Base-by-base conservation (phyloP, 2,113 vertebrate species). In the Daphoenositta chrysoptera region DNA sequence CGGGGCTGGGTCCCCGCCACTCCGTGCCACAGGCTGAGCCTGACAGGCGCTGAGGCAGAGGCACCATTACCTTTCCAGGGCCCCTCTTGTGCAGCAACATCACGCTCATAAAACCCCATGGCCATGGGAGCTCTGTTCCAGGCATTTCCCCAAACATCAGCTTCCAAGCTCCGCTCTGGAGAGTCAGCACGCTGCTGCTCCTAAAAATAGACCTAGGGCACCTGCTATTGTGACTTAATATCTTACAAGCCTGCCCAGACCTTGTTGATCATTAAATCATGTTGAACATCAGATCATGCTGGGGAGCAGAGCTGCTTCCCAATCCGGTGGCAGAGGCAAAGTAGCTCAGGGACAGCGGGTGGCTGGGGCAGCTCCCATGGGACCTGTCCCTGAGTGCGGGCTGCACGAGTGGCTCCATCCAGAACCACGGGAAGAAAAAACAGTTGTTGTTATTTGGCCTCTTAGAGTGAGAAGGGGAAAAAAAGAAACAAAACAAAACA, bases 291-390 rank as follows among this genome's bases (percentile, higher is more conserved):
- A 26, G 44, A 51, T 65, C 1, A 0, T 3, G 17, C 33, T 7
- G 56, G 54, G 24, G 56, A 26, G 37, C 48, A 48, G 3, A 23
- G 50, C n/a, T 24, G 30, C 1, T 54, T 27, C 48, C 42, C 31
- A 15, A 7, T 28, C 5, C 1, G 2, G 66, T 4, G 45, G 26
- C 60, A 50, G 75, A 27, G 7, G 19, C 35, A 20, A 19, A 44
- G 26, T 30, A 39, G 35, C n/a, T 1, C 0, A 2, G 44, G 75
- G 70, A 26, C 53, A 48, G 44, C 0, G 16, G n/a, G 64, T 6
- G 54, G 33, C 56, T 6, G 72, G 58, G 42, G 30, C 51, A 31
- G 75, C 30, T 37, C 78, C 54, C 6, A 4, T 5, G 23, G 79
- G 33, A 50, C 44, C 50, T 1, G 9, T 1, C n/a, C 53, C 10